Evolutionary conservation across 2,888 invertebrate genomes (phyloP).

Genomic region (Unio delphinus): DNA sequence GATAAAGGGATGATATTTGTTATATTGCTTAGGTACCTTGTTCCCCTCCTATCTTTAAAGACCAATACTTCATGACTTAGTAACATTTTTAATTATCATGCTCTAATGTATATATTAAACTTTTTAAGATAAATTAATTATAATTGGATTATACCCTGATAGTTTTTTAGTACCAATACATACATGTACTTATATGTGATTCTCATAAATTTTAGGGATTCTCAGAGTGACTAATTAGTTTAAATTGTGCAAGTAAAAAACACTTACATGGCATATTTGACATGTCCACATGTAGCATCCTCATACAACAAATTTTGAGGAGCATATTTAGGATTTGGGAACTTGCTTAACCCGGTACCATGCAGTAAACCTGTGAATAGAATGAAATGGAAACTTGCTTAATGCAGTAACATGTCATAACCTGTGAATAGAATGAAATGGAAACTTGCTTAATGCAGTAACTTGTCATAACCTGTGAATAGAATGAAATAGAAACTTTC

Average conservation of each 20-base stretch:
- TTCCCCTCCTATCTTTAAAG: too few species aligned
- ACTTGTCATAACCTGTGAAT: slow-evolving; percentile 47
- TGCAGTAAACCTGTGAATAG: slow-evolving; percentile 53
- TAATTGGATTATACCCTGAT: too few species aligned
- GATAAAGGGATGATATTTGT: too few species aligned
- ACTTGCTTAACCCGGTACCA: slow-evolving; percentile 54
- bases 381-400: slow-evolving; percentile 6
- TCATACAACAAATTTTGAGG: slow-evolving; percentile 21
- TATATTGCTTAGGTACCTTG: too few species aligned
- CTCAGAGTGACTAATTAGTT: not conserved
- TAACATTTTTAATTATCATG: too few species aligned
- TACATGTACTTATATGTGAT: too few species aligned
- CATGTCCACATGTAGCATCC: slow-evolving; percentile 36
- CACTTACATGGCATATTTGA: slow-evolving; percentile 61
- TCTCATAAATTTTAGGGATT: not conserved
- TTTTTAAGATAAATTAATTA: too few species aligned
- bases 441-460: slow-evolving; percentile 31
- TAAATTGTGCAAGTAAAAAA: not conserved
- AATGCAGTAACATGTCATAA: slow-evolving; percentile 50
- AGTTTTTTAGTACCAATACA: too few species aligned
- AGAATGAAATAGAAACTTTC: slow-evolving; percentile 4
- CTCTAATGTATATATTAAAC: too few species aligned
- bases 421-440: slow-evolving; percentile 26
- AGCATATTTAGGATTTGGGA: slow-evolving; percentile 33
- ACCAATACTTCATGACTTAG: too few species aligned